Evolutionary conservation across 2,113 vertebrate genomes (phyloP).

Genomic region (Microcebus tavaratra): DNA sequence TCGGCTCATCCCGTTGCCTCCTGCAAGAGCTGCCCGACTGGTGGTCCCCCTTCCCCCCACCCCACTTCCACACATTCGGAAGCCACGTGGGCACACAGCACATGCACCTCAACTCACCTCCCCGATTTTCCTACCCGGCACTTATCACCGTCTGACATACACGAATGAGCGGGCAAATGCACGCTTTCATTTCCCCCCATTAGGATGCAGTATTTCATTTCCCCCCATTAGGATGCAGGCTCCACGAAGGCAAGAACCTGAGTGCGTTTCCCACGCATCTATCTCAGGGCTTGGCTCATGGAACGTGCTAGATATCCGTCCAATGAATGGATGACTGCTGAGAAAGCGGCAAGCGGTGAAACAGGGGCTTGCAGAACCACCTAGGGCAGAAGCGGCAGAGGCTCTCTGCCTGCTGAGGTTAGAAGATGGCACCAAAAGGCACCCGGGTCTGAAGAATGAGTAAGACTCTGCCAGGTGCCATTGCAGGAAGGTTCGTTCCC

Average conservation of each 20-base stretch:
- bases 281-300: neutral
- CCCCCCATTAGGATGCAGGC: neutral
- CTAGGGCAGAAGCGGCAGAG: rapidly evolving
- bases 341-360: neutral
- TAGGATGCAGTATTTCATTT: neutral
- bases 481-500: neutral
- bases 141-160: neutral
- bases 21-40: neutral
- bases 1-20: rapidly evolving
- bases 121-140: neutral
- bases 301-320: too few relatives aligned
- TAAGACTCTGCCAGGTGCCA: neutral
- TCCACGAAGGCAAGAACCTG: neutral
- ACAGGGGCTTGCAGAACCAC: neutral
- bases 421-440: neutral
- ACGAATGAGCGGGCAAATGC: too few relatives aligned
- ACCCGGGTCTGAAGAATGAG: neutral
- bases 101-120: neutral
- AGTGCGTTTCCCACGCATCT: neutral
- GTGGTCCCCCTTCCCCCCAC: too few relatives aligned
- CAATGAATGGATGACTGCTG: too few relatives aligned
- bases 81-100: too few relatives aligned
- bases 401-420: neutral
- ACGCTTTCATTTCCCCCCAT: too few relatives aligned
- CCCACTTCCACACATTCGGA: neutral